Percentiles rank a stretch among this genome's conserved stretches.
Conservation (phyloP, 2,888 invertebrate species). For the Elaeidobius kamerunicus region DNA sequence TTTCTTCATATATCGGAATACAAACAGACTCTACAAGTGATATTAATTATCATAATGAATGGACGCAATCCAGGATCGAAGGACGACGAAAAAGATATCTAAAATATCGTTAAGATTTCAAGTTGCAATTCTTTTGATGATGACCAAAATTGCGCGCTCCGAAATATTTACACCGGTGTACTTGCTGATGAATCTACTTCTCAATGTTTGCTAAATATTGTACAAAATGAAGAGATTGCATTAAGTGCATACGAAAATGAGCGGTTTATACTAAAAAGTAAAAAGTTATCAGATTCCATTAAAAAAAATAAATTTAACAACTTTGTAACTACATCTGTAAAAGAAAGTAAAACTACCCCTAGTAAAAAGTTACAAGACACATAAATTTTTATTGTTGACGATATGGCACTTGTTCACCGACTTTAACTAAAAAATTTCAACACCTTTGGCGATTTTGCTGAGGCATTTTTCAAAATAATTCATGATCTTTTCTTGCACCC, state of each 20-base stretch:
- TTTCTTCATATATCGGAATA: constrained; percentile 29
- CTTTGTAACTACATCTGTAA: too few relatives aligned
- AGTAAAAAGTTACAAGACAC: too few relatives aligned
- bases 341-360: too few relatives aligned
- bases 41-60: constrained; percentile 34
- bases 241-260: constrained; percentile 31
- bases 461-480: constrained; percentile 32
- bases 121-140: constrained; percentile 26
- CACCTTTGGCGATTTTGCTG: constrained; percentile 31
- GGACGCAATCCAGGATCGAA: constrained; percentile 32
- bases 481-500: constrained; percentile 17
- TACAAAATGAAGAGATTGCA: constrained; percentile 26
- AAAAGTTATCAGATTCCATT: constrained; percentile 22
- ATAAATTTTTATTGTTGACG: constrained; percentile 24
- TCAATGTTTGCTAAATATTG: constrained; percentile 28
- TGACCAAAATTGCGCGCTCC: constrained; percentile 26
- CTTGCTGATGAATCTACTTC: constrained; percentile 27
- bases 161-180: constrained; percentile 27
- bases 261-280: constrained; percentile 23
- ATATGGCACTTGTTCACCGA: constrained; percentile 25
- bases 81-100: constrained; percentile 33
- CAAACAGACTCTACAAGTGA: constrained; percentile 26
- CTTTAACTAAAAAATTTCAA: constrained; percentile 18
- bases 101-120: constrained; percentile 30
- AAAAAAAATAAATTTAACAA: too few relatives aligned